These are phyloP conservation scores for Eugnorisma glareosa DNA, from an alignment of 2,888 invertebrate genomes.

Conservation along the genomic window DNA sequence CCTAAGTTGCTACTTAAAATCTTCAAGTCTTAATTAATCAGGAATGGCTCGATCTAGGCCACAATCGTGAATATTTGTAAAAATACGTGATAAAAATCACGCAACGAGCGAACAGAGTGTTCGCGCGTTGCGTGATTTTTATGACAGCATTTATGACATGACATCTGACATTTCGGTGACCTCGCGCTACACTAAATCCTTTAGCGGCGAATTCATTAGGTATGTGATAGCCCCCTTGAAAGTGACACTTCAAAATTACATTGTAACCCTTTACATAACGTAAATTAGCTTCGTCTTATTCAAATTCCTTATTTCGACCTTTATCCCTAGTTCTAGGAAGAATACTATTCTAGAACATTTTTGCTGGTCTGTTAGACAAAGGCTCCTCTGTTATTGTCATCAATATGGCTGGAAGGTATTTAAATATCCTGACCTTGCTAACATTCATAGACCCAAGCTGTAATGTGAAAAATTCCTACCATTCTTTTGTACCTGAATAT, in stretches of 20 bases:
- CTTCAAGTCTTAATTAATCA: no score
- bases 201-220: no score
- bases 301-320: conserved; percentile 29
- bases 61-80: no score
- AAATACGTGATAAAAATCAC: no score
- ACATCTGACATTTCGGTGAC: no score
- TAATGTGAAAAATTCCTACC: conserved; percentile 44
- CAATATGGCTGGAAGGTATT: conserved; percentile 46
- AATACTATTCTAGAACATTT: conserved; percentile 26
- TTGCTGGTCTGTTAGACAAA: conserved; percentile 26
- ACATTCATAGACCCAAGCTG: conserved; percentile 37
- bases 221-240: no score
- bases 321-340: conserved; percentile 10
- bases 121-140: no score
- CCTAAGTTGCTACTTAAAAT: no score
- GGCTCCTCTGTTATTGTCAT: conserved; percentile 25
- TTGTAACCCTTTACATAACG: not conserved
- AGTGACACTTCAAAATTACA: conserved; percentile 21
- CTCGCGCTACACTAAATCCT: no score
- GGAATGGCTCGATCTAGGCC: no score
- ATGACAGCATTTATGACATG: no score
- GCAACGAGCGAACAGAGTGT: no score
- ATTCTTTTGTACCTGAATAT: conserved; percentile 39
- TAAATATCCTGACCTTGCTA: conserved; percentile 31
- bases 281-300: conserved; percentile 19